Evolutionary conservation across 1,140 invertebrate species (phyloP).

Genomic region (Drosophila nigromelanica): DNA sequence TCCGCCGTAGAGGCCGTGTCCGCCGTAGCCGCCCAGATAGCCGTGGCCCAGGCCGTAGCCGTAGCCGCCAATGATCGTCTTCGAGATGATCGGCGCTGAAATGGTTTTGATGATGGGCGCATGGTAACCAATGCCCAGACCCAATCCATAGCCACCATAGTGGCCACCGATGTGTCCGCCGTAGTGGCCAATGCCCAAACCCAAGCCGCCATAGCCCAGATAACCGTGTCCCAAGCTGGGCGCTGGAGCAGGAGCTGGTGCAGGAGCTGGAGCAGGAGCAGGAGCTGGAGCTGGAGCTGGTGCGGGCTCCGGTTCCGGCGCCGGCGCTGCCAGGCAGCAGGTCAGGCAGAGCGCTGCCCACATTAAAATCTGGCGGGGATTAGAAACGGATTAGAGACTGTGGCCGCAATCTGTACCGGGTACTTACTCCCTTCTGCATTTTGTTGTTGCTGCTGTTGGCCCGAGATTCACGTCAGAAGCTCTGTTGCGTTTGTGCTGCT

Average conservation of each 20-base stretch:
- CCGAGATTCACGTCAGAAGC: constrained; percentile 9
- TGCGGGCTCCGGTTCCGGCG: constrained; percentile 43
- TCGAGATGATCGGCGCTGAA: constrained; percentile 63
- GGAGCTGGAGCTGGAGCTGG: constrained; percentile 48
- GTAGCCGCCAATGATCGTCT: constrained; percentile 74
- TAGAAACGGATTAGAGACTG: background rate
- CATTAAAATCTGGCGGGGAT: constrained; percentile 45
- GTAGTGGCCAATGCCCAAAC: constrained; percentile 52
- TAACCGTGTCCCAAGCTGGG: constrained; percentile 63
- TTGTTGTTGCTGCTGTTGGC: constrained; percentile 7
- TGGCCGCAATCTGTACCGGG: too few relatives aligned
- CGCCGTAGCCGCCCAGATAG: constrained; percentile 64
- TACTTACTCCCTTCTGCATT: constrained; percentile 65
- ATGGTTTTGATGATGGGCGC: constrained; percentile 56
- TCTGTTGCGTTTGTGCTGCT: constrained; percentile 41
- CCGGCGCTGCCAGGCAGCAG: constrained; percentile 45
- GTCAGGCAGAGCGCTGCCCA: constrained; percentile 47
- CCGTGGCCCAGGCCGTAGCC: constrained; percentile 58
- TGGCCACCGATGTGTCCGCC: constrained; percentile 41
- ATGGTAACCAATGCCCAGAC: constrained; percentile 60
- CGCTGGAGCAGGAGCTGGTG: constrained; percentile 49
- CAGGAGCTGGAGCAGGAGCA: constrained; percentile 38
- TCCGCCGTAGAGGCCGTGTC: constrained; percentile 68
- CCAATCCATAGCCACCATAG: constrained; percentile 51
- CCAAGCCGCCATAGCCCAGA: constrained; percentile 59